Base-by-base conservation (phyloP, 2,113 vertebrate species). In the Himantopus leucocephalus region DNA sequence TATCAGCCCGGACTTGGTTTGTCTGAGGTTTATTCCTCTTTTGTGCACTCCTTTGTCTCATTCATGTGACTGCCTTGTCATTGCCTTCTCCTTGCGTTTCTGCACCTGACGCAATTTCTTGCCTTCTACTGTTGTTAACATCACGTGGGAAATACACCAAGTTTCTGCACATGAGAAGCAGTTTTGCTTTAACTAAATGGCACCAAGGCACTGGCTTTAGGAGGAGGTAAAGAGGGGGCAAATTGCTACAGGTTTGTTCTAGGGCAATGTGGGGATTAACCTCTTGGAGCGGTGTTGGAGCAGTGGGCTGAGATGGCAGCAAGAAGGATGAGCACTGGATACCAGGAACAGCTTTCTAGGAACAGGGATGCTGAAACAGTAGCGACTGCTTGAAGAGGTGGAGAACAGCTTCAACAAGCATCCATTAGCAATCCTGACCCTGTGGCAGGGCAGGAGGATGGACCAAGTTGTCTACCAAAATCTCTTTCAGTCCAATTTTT, bases 1-100 rank as follows among this genome's bases (percentile, higher is more conserved):
- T 37, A 34, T 30, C 21, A 10, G 63, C 64, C 55, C 0, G 0
- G 50, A 23, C 76, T 63, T 0, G 0, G 9, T 3, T 5, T 71
- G 37, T 47, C 76, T 87, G 60, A 68, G 73, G 11, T n/a, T 62
- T 48, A 17, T 5, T 91, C 30, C 83, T 91, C 60, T 59, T 43
- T 4, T 34, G 17, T 64, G 56, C 23, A 4, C 9, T 55, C 56
- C 45, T 66, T 74, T 5, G 1, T 77, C 58, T 88, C 71, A 12
- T 39, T 83, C 45, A 4, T 53, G 63, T 56, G 18, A 1, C 75
- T 92, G 66, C 62, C 14, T 47, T 75, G 75, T 73, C 92, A n/a
- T 22, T 83, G 78, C 67, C 71, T 70, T 83, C 71, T 76, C 37
- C 75, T 75, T 67, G 62, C 85, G 72, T 52, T 78, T 78, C 70